phyloP scores from a whole-genome alignment of 2,888 invertebrate species.

The Mesodorylaimus sp. region DNA sequence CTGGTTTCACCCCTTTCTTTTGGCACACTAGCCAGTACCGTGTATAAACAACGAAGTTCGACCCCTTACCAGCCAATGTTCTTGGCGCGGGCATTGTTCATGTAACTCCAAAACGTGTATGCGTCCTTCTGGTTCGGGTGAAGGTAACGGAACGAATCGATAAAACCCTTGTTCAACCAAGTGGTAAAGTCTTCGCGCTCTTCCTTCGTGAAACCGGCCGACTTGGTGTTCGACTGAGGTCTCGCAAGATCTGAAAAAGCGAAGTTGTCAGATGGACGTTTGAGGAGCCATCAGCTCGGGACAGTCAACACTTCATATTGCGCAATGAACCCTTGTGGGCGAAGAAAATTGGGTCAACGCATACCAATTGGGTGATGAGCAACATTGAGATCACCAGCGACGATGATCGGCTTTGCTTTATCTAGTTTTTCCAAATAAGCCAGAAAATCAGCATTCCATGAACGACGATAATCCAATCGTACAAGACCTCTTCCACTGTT shows the following conservation, averaged over 20 bases:
- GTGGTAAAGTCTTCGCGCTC: slow-evolving; percentile 77
- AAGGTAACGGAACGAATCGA: slow-evolving; percentile 67
- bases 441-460: slow-evolving; percentile 71
- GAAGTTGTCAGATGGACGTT: no score
- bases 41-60: no score
- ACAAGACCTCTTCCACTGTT: slow-evolving; percentile 76
- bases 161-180: slow-evolving; percentile 55
- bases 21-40: no score
- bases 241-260: slow-evolving; percentile 69
- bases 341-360: no score
- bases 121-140: slow-evolving; percentile 62
- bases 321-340: no score
- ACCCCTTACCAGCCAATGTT: slow-evolving; percentile 73
- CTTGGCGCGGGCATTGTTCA: slow-evolving; percentile 61
- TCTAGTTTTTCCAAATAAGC: slow-evolving; percentile 59
- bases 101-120: slow-evolving; percentile 90
- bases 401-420: slow-evolving; percentile 70
- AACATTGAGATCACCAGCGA: slow-evolving; percentile 94
- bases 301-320: no score
- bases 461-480: slow-evolving; percentile 61
- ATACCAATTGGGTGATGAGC: slow-evolving; percentile 77
- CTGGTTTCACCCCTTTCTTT: no score
- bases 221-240: slow-evolving; percentile 74
- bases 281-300: no score
- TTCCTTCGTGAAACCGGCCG: slow-evolving; percentile 84